Conservation (phyloP, 1,140 invertebrate genomes). For the Telenomus remus region DNA sequence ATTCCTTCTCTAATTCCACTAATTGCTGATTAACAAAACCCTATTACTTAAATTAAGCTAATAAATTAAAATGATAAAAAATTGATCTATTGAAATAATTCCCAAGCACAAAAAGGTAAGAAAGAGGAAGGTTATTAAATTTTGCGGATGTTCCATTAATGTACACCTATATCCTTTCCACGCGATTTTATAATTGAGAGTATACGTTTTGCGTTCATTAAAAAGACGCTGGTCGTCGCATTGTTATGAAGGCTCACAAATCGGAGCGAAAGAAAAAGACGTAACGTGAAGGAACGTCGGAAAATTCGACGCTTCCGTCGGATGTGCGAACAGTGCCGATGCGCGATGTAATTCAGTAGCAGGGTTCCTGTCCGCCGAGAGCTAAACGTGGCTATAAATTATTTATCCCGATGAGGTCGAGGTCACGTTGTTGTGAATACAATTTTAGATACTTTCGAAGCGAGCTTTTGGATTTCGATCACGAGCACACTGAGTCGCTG, state of each 20-base stretch:
- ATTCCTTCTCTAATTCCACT: too few species aligned
- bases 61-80: too few species aligned
- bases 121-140: too few species aligned
- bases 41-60: too few species aligned
- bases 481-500: slow-evolving; percentile 37
- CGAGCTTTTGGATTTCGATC: slow-evolving; percentile 51
- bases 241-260: slow-evolving; percentile 21
- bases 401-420: slow-evolving; percentile 54
- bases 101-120: too few species aligned
- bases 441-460: slow-evolving; percentile 47
- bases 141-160: too few species aligned
- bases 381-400: slow-evolving; percentile 57
- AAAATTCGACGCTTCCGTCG: slow-evolving; percentile 46
- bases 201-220: too few species aligned
- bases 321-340: slow-evolving; percentile 47
- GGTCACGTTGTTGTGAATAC: slow-evolving; percentile 49
- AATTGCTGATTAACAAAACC: too few species aligned
- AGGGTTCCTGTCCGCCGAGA: slow-evolving; percentile 32
- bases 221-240: neutral
- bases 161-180: too few species aligned
- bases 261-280: slow-evolving; percentile 13
- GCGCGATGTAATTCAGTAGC: slow-evolving; percentile 44
- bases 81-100: too few species aligned
- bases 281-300: slow-evolving; percentile 3
- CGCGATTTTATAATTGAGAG: too few species aligned